A percentile compares a stretch with the other conserved stretches of the same genome.
phyloP scores from a whole-genome alignment of 2,113 vertebrate species.

The Tachuris rubrigastra region DNA sequence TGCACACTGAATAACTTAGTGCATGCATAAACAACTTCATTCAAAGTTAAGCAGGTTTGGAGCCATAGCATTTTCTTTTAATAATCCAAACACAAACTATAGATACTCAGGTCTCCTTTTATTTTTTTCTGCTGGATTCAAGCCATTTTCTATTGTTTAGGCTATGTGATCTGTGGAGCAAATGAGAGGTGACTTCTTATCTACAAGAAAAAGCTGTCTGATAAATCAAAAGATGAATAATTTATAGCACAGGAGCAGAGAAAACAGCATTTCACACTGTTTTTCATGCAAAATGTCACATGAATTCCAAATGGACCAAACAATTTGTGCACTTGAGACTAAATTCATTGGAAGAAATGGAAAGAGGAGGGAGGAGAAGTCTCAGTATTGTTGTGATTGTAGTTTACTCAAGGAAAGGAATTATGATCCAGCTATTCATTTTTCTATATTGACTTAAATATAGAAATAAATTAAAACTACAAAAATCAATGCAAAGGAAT shows the following conservation, averaged over 20 bases:
- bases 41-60: background rate
- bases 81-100: background rate
- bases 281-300: slow-evolving; percentile 71
- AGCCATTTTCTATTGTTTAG: slow-evolving; percentile 61
- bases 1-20: background rate
- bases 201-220: slow-evolving; percentile 69
- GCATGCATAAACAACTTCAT: slow-evolving; percentile 8
- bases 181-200: slow-evolving; percentile 71
- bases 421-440: slow-evolving; percentile 18
- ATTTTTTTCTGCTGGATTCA: slow-evolving; percentile 20
- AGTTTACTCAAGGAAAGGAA: slow-evolving; percentile 15
- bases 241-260: slow-evolving; percentile 62
- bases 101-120: background rate
- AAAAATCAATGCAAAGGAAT: slow-evolving; percentile 43
- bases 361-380: background rate
- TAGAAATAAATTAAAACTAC: slow-evolving; percentile 62
- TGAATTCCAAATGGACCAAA: slow-evolving; percentile 72
- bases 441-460: slow-evolving; percentile 53
- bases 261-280: slow-evolving; percentile 72
- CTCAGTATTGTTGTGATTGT: background rate
- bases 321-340: slow-evolving; percentile 46
- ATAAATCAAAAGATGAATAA: slow-evolving; percentile 77
- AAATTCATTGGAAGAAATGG: slow-evolving; percentile 18
- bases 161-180: slow-evolving; percentile 45
- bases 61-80: slow-evolving; percentile 4